Conservation (phyloP, 2,888 invertebrate genomes). For the Zhuqinia jingwanae region DNA sequence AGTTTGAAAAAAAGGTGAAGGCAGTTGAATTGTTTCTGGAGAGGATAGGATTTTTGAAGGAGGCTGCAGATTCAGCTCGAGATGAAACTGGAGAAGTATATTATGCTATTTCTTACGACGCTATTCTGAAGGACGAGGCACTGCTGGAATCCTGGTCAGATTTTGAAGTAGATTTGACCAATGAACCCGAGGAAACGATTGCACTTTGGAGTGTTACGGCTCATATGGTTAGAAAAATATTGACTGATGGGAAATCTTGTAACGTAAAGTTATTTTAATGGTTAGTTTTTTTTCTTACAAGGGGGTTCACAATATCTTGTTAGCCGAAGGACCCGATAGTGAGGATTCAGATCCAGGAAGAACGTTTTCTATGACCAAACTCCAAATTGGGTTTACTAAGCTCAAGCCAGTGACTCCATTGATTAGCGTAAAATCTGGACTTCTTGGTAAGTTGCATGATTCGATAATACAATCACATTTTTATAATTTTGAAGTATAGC, state of each 20-base stretch:
- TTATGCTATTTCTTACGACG: slow-evolving; percentile 51
- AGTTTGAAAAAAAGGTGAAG: slow-evolving; percentile 63
- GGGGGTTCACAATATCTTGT: not conserved
- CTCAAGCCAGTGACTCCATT: slow-evolving; percentile 64
- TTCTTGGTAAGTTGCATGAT: slow-evolving; percentile 60
- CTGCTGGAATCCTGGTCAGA: slow-evolving; percentile 69
- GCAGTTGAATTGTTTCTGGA: slow-evolving; percentile 43
- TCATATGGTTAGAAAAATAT: slow-evolving; percentile 75
- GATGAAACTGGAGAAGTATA: not conserved
- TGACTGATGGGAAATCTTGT: too few species aligned
- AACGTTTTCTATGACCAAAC: slow-evolving; percentile 35
- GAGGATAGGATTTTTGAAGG: not conserved
- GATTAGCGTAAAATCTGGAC: slow-evolving; percentile 65
- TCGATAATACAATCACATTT: not conserved
- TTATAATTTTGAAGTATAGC: too few species aligned
- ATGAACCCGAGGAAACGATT: slow-evolving; percentile 68
- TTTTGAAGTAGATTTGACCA: slow-evolving; percentile 64
- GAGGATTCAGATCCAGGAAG: slow-evolving; percentile 1
- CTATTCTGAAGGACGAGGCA: slow-evolving; percentile 44
- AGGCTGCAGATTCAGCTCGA: not conserved
- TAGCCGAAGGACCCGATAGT: slow-evolving; percentile 1
- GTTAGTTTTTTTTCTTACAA: too few species aligned
- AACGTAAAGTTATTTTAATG: too few species aligned
- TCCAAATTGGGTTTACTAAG: slow-evolving; percentile 72
- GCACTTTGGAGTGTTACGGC: slow-evolving; percentile 74